These are phyloP conservation scores for Antrozous pallidus DNA, from an alignment of 2,797 vertebrate species.

Conservation along the genomic window DNA sequence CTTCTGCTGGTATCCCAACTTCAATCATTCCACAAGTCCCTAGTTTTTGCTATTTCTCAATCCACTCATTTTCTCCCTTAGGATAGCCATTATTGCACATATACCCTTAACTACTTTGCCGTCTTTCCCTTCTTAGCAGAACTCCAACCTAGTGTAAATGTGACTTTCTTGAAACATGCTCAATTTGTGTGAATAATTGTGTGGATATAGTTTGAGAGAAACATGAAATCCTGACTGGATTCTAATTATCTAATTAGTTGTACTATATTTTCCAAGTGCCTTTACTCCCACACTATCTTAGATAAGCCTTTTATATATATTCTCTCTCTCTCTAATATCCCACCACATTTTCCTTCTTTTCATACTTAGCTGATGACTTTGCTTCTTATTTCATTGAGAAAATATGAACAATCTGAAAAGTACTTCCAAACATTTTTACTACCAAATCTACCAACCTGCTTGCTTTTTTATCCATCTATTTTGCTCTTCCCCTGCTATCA, in stretches of 20 bases:
- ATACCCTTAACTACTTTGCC: background rate
- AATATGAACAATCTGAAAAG: background rate
- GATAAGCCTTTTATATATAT: background rate
- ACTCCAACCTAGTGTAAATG: background rate
- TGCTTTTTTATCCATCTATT: background rate
- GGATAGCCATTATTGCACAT: background rate
- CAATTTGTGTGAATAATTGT: background rate
- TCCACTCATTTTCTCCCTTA: background rate
- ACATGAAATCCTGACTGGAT: background rate
- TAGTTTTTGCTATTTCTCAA: background rate
- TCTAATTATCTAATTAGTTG: background rate
- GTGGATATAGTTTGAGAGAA: background rate
- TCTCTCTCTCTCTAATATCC: background rate
- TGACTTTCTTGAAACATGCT: background rate
- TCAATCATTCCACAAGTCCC: background rate
- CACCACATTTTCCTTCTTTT: background rate
- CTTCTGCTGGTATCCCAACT: background rate
- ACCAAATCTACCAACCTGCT: background rate
- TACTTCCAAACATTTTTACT: background rate
- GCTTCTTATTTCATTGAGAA: slow-evolving; percentile 20
- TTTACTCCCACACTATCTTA: background rate
- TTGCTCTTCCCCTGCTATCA: background rate
- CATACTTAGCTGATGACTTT: background rate
- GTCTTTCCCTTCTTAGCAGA: background rate
- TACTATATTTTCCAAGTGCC: background rate